Evolutionary conservation across 2,797 vertebrate genomes (phyloP).

Genomic region (Parauchenoglanis punctatus): DNA sequence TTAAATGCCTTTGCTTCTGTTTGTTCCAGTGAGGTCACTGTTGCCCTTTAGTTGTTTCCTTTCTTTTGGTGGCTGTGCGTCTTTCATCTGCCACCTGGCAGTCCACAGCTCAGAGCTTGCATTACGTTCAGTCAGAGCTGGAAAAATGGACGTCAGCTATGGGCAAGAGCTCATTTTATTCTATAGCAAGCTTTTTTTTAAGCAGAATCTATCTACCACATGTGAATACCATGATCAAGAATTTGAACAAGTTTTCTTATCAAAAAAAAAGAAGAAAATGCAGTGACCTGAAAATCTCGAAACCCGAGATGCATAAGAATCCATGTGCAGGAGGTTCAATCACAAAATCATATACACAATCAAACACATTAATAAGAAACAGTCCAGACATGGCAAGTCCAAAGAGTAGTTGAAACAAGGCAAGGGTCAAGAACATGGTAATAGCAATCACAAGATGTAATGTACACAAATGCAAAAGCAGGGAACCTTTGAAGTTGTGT

Average conservation of each 20-base stretch:
- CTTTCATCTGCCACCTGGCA: conserved; percentile 52
- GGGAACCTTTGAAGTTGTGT: neutral
- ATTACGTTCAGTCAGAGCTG: conserved; percentile 43
- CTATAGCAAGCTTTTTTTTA: neutral
- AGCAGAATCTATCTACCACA: neutral
- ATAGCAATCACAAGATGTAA: neutral
- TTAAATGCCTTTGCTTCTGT: conserved; percentile 31
- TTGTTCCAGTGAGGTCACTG: conserved; percentile 37
- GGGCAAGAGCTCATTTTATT: neutral
- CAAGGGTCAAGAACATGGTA: neutral
- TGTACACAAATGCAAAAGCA: neutral
- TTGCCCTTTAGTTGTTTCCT: conserved; percentile 33
- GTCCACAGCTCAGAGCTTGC: conserved; percentile 16
- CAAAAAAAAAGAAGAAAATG: neutral
- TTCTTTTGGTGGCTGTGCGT: conserved; percentile 33
- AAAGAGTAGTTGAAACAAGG: neutral
- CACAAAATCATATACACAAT: neutral
- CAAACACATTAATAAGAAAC: neutral
- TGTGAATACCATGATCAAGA: neutral
- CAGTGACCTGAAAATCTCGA: neutral
- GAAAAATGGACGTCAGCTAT: conserved; percentile 45
- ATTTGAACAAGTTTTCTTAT: neutral
- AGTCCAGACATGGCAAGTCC: neutral
- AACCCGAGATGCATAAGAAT: neutral
- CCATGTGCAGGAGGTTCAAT: neutral